Base-by-base conservation (phyloP, 2,797 vertebrate species). In the Uromys caudimaculatus region DNA sequence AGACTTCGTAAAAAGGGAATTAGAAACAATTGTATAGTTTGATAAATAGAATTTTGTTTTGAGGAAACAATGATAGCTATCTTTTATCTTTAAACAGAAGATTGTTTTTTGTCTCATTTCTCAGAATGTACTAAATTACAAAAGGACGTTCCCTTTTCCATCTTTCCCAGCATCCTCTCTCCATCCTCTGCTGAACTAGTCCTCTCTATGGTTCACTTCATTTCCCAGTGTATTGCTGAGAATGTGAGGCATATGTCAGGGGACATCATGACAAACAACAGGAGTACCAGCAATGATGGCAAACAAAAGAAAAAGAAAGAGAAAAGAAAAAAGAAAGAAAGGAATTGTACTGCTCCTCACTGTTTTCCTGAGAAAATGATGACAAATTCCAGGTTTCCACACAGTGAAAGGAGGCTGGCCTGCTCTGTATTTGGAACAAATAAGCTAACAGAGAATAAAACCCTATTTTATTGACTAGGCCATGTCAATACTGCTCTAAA, bases 381-480 rank as follows among this genome's bases (percentile, higher is more conserved):
- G 81, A 79, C 21, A 69, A 27, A 76, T 89, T 78, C 82, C 58
- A 90, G 32, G 54, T 62, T 95, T 93, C 90, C 47, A 38, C 23
- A 27, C 4, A 62, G 35, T 62, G 29, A 23, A 44, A 6, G 19
- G 73, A 50, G 52, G 23, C 75, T 71, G 67, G 29, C 41, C 23
- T 7, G 50, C 54, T 38, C 54, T 41, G 8, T 91, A 77, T 56
- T 47, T 88, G 13, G 62, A 85, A 23, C 60, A 86, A 90, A 92
- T 77, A 67, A 90, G 21, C 64, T 93, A 89, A 64, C 76, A 52
- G 1, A 89, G 83, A 95, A 89, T 47, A 84, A 95, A 95, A 83
- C 24, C 76, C 47, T 82, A 56, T 85, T 90, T 91, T 93, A 94
- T 54, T 52, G 75, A 91, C 10, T 24, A 90, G n/a, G 58, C 16